Evolutionary conservation across 2,888 invertebrate species (phyloP).

Genomic region (Synanthedon tipuliformis): DNA sequence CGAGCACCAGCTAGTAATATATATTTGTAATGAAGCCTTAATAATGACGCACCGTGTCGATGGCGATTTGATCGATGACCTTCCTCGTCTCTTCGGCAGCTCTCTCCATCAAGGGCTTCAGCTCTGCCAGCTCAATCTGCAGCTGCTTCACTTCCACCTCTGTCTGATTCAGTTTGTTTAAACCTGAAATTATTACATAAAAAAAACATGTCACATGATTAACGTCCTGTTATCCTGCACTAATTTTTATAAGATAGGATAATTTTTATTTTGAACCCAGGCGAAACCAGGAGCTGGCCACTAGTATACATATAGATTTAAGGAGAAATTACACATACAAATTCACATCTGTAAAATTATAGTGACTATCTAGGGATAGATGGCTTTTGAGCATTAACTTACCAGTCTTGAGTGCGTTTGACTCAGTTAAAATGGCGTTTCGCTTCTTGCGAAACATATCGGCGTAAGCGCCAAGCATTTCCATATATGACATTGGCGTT

Average conservation of each 20-base stretch:
- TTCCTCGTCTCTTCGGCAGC: slow-evolving; percentile 83
- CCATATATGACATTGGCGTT: slow-evolving; percentile 90
- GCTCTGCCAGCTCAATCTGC: slow-evolving; percentile 81
- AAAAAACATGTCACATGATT: no score
- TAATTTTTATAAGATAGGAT: no score
- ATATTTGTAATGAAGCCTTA: neutral
- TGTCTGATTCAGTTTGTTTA: slow-evolving; percentile 84
- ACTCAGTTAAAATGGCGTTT: slow-evolving; percentile 61
- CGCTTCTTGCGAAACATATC: slow-evolving; percentile 79
- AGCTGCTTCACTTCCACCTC: slow-evolving; percentile 83
- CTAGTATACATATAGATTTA: no score
- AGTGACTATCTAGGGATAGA: neutral
- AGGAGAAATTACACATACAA: no score
- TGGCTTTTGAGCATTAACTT: slow-evolving; percentile 3
- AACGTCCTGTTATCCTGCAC: no score
- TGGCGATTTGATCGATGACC: slow-evolving; percentile 82
- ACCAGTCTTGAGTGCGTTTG: slow-evolving; percentile 73
- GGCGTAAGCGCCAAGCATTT: slow-evolving; percentile 83
- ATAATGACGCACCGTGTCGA: slow-evolving; percentile 72
- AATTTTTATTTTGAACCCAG: no score
- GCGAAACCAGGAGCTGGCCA: no score
- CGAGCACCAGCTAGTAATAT: no score
- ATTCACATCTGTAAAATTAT: neutral
- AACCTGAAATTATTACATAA: slow-evolving; percentile 53
- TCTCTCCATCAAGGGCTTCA: slow-evolving; percentile 84